These are phyloP conservation scores for Hedychridium roseum DNA, from an alignment of 2,888 invertebrate genomes.

Conservation along the genomic window DNA sequence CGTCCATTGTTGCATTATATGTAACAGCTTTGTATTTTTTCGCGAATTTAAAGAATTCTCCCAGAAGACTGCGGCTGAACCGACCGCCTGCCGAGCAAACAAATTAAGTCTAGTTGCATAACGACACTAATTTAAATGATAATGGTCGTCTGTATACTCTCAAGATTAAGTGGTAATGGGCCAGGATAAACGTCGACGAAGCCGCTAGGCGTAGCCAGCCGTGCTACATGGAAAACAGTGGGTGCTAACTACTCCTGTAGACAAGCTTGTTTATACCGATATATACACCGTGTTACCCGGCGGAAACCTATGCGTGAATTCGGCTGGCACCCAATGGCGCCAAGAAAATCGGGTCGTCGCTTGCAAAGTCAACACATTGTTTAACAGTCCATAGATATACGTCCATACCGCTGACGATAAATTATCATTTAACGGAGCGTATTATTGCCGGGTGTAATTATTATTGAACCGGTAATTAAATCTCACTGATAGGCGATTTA, in stretches of 20 bases:
- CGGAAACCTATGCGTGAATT: slow-evolving; percentile 21
- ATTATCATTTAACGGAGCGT: slow-evolving; percentile 15
- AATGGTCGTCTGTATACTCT: slow-evolving; percentile 42
- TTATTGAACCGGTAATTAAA: slow-evolving; percentile 26
- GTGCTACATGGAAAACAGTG: slow-evolving; percentile 34
- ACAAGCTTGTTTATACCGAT: slow-evolving; percentile 42
- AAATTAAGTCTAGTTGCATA: slow-evolving; percentile 45
- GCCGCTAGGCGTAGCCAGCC: slow-evolving; percentile 42
- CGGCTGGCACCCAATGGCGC: slow-evolving; percentile 18
- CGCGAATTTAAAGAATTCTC: too few relatives aligned
- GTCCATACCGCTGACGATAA: slow-evolving; percentile 19
- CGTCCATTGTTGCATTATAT: too few relatives aligned
- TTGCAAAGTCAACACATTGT: not conserved
- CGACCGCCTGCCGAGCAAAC: slow-evolving; percentile 41
- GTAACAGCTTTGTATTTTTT: too few relatives aligned
- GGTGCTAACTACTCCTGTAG: slow-evolving; percentile 45
- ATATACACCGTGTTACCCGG: slow-evolving; percentile 17
- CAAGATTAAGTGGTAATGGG: slow-evolving; percentile 48
- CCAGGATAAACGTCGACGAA: slow-evolving; percentile 43
- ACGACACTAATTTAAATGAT: slow-evolving; percentile 53
- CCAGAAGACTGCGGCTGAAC: too few relatives aligned
- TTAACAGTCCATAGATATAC: too few relatives aligned
- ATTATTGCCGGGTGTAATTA: slow-evolving; percentile 23
- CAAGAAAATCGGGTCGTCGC: slow-evolving; percentile 30
- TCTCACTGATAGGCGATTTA: slow-evolving; percentile 13